These are phyloP conservation scores for Prionailurus bengalensis DNA, from an alignment of 2,113 vertebrate genomes.

Conservation along the genomic window DNA sequence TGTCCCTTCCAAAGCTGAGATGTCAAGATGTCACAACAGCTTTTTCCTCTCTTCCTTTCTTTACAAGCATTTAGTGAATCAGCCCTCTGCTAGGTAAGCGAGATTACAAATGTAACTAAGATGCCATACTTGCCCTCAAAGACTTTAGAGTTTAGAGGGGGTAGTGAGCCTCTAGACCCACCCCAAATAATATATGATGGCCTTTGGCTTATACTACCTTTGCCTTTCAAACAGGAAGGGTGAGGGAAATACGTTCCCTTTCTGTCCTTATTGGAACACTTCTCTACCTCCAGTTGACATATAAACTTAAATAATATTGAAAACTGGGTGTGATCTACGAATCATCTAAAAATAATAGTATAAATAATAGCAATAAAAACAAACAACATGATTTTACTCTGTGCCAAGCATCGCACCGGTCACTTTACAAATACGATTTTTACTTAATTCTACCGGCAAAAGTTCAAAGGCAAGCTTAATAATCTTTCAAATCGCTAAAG, in stretches of 20 bases:
- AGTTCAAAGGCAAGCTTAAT: conserved; percentile 67
- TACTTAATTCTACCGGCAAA: conserved; percentile 50
- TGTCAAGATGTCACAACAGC: neutral
- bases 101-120: neutral
- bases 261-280: neutral
- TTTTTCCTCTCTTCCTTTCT: neutral
- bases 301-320: neutral
- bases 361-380: conserved; percentile 44
- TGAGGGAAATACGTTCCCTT: neutral
- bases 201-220: neutral
- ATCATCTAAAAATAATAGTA: neutral
- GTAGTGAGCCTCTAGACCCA: neutral
- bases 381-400: conserved; percentile 37
- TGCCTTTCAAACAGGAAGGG: conserved; percentile 14
- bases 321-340: neutral
- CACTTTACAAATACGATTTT: conserved; percentile 60
- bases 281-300: neutral
- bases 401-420: neutral
- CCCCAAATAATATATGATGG: neutral
- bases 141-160: neutral
- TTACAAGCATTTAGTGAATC: neutral
- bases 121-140: neutral
- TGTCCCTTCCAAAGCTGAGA: neutral
- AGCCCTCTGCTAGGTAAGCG: neutral
- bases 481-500: conserved; percentile 37